Percentiles rank a stretch among this genome's conserved stretches.
phyloP scores from a whole-genome alignment of 2,797 vertebrate species.

The Lutjanus campechanus region DNA sequence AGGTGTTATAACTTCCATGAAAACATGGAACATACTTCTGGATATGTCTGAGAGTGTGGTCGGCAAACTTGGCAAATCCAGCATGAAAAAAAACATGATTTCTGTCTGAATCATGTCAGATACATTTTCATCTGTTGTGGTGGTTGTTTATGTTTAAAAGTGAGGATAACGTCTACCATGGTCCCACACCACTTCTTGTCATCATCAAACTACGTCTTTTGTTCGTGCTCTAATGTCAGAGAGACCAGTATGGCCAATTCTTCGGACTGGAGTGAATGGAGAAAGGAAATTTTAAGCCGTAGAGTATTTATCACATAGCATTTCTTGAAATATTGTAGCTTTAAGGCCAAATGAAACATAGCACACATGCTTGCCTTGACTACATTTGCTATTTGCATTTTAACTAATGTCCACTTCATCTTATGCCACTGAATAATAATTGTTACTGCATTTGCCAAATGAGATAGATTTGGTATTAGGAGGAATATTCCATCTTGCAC shows the following conservation, averaged over 20 bases:
- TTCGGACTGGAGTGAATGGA: not conserved
- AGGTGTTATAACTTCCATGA: no score
- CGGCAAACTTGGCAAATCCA: no score
- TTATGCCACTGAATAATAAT: not conserved
- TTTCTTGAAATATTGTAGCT: not conserved
- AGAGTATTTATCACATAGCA: not conserved
- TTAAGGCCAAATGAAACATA: not conserved
- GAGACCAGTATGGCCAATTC: not conserved
- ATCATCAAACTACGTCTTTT: no score
- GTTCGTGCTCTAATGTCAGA: no score
- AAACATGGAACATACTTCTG: no score
- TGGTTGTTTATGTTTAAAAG: no score
- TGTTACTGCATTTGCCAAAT: constrained; percentile 25
- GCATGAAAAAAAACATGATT: no score
- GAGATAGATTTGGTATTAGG: not conserved
- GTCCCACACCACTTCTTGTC: no score
- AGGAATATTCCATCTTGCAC: constrained; percentile 13
- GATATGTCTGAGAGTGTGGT: no score
- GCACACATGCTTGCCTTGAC: not conserved
- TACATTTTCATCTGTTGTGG: no score
- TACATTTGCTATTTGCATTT: not conserved
- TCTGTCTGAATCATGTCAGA: no score
- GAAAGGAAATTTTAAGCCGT: not conserved
- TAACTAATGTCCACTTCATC: not conserved
- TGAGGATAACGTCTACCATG: no score